phyloP scores from a whole-genome alignment of 2,888 invertebrate species.

The Drosophila falleni region DNA sequence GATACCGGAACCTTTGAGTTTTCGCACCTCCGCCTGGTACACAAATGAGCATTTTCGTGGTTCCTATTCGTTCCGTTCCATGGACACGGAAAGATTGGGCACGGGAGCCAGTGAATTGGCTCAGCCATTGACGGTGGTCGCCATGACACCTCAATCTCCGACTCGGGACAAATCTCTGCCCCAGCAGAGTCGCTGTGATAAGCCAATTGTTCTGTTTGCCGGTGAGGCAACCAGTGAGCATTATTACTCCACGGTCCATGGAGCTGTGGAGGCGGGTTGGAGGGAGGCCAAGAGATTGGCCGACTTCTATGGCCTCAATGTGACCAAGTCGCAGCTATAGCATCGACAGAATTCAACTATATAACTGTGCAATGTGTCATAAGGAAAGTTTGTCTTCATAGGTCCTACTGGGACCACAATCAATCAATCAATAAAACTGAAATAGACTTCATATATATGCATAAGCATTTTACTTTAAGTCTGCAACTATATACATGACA shows the following conservation, averaged over 20 bases:
- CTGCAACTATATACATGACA: constrained; percentile 26
- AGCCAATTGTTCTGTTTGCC: constrained; percentile 88
- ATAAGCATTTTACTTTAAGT: constrained; percentile 36
- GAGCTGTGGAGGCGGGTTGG: constrained; percentile 90
- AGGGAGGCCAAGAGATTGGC: constrained; percentile 89
- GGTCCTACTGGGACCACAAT: constrained; percentile 43
- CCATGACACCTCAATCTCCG: constrained; percentile 84
- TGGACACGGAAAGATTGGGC: constrained; percentile 87
- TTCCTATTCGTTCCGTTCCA: constrained; percentile 89
- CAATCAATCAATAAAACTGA: constrained; percentile 61
- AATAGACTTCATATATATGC: constrained; percentile 58
- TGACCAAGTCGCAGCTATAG: constrained; percentile 79
- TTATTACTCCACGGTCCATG: constrained; percentile 90
- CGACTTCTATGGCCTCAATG: constrained; percentile 75
- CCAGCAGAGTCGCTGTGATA: constrained; percentile 81
- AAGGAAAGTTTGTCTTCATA: constrained; percentile 7
- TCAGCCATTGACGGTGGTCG: constrained; percentile 77
- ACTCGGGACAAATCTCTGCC: constrained; percentile 44
- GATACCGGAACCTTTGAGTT: constrained; percentile 80
- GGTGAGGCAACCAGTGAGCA: constrained; percentile 90
- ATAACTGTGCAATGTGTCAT: neutral
- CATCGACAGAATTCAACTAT: constrained; percentile 44
- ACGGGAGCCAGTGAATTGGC: constrained; percentile 87
- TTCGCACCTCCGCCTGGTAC: constrained; percentile 88
- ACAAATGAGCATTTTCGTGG: constrained; percentile 88